A percentile compares a stretch with the other conserved stretches of the same genome.
These are phyloP conservation scores for Phasianus colchicus DNA, from an alignment of 2,113 vertebrate genomes.

Conservation along the genomic window DNA sequence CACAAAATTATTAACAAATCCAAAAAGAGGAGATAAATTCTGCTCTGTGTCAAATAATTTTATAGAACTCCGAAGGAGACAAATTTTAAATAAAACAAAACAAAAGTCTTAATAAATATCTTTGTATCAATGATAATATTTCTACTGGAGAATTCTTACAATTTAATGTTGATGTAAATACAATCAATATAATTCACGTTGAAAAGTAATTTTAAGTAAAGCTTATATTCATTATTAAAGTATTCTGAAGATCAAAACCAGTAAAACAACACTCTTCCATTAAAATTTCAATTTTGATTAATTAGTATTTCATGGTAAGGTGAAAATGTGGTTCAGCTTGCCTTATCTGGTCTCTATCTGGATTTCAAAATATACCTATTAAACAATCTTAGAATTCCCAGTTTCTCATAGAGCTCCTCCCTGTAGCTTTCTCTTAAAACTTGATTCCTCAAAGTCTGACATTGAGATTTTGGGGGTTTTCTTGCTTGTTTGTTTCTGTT, in stretches of 20 bases:
- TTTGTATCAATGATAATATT: background rate
- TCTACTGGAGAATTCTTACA: background rate
- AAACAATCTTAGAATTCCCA: background rate
- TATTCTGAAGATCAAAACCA: background rate
- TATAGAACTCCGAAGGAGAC: background rate
- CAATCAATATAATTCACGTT: background rate
- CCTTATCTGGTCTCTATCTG: background rate
- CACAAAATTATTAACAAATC: background rate
- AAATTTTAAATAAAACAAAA: background rate
- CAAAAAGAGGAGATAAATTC: background rate
- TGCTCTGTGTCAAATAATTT: background rate
- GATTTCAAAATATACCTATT: background rate
- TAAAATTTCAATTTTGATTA: background rate
- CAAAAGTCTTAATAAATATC: background rate
- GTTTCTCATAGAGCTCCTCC: background rate
- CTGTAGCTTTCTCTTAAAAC: background rate
- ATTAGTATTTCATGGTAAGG: background rate
- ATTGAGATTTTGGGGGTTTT: background rate
- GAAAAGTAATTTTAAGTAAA: background rate
- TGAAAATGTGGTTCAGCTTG: background rate
- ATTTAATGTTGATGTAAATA: background rate
- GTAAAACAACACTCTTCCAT: background rate
- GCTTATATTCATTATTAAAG: background rate
- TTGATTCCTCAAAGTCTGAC: conserved; percentile 5
- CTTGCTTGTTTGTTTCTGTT: background rate